A percentile compares a stretch with the other conserved stretches of the same genome.
phyloP scores from a whole-genome alignment of 1,140 invertebrate genomes.

The Centruroides sculpturatus region DNA sequence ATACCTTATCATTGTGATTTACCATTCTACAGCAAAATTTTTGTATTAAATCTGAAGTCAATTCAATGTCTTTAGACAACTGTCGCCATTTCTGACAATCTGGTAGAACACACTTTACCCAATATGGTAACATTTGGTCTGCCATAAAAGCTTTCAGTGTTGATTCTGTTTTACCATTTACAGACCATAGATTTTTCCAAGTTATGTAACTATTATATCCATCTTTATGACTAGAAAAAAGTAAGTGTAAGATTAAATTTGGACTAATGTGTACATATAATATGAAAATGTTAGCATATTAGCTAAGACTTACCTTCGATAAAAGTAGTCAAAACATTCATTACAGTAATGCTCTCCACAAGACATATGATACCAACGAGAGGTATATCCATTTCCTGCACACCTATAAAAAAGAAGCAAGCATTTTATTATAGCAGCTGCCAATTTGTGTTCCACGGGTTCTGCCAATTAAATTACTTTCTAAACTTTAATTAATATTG shows the following conservation, averaged over 20 bases:
- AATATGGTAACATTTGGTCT: constrained; percentile 29
- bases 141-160: constrained; percentile 21
- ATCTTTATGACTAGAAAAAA: constrained; percentile 19
- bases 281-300: too few relatives aligned
- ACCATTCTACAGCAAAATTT: too few relatives aligned
- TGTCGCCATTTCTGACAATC: constrained; percentile 27
- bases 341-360: constrained; percentile 35
- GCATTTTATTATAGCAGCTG: not conserved
- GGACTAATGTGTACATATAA: too few relatives aligned
- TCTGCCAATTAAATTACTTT: too few relatives aligned
- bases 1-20: too few relatives aligned
- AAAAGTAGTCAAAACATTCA: constrained; percentile 33
- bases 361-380: constrained; percentile 33
- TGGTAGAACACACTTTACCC: constrained; percentile 25
- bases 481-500: too few relatives aligned
- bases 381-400: constrained; percentile 28
- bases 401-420: constrained; percentile 20
- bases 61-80: too few relatives aligned
- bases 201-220: constrained; percentile 24
- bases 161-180: constrained; percentile 23
- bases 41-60: too few relatives aligned
- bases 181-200: constrained; percentile 29
- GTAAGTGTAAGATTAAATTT: too few relatives aligned
- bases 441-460: too few relatives aligned
- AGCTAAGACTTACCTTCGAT: constrained; percentile 19